These are phyloP conservation scores for Tonatia bakeri DNA, from an alignment of 2,113 vertebrate species.

Conservation along the genomic window DNA sequence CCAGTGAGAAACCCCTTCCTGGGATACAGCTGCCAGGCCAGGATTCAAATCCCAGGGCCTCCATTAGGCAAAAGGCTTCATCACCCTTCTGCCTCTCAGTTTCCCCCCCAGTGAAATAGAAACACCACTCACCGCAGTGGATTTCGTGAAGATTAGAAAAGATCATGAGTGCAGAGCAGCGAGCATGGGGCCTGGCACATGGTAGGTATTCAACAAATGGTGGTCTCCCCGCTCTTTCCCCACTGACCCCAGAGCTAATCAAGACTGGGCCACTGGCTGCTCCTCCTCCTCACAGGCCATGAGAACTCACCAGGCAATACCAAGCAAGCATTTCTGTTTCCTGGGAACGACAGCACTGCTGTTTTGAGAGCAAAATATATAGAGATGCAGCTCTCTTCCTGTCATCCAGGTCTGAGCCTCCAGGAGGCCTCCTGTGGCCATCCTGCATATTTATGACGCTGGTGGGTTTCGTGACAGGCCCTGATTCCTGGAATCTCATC, in stretches of 20 bases:
- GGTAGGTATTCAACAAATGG: background rate
- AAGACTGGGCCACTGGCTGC: background rate
- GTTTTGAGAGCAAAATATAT: slow-evolving; percentile 18
- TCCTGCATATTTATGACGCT: slow-evolving; percentile 40
- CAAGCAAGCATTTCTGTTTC: slow-evolving; percentile 28
- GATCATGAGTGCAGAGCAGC: background rate
- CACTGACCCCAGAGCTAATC: background rate
- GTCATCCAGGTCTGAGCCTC: background rate
- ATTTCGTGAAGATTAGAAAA: background rate
- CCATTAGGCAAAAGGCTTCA: background rate
- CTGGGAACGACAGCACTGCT: background rate
- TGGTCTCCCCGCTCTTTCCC: no score
- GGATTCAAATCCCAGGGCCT: background rate
- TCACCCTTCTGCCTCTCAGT: background rate
- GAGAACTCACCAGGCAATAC: slow-evolving; percentile 13
- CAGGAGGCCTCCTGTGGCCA: background rate
- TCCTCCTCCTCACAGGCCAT: background rate
- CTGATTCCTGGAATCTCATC: slow-evolving; percentile 45
- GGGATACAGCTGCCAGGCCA: background rate
- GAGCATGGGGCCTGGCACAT: background rate
- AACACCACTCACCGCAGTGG: background rate
- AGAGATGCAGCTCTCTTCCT: background rate
- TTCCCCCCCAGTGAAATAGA: background rate
- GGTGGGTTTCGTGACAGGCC: slow-evolving; percentile 22
- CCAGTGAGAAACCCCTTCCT: background rate